phyloP scores from a whole-genome alignment of 1,140 invertebrate species.

The Neodiprion pinetum region DNA sequence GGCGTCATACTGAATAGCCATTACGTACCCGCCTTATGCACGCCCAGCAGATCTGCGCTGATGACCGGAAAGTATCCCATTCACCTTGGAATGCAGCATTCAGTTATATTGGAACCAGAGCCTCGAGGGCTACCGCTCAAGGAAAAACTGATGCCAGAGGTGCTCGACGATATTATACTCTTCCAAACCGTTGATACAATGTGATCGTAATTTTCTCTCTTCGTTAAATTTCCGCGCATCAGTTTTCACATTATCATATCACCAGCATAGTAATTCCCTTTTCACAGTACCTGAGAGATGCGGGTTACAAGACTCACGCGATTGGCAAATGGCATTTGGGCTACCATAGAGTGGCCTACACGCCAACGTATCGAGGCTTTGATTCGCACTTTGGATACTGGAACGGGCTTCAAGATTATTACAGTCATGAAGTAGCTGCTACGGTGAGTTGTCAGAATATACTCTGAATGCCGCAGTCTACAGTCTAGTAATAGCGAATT shows the following conservation, averaged over 20 bases:
- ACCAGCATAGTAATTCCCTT: conserved; percentile 1
- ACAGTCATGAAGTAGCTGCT: conserved; percentile 70
- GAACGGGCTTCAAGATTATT: conserved; percentile 85
- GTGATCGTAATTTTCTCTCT: too few species aligned
- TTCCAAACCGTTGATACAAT: too few species aligned
- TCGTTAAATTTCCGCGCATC: neutral
- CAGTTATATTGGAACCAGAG: conserved; percentile 75
- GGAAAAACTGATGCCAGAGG: conserved; percentile 76
- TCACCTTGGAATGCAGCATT: conserved; percentile 80
- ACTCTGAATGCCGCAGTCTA: too few species aligned
- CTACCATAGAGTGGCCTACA: conserved; percentile 72
- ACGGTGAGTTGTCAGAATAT: conserved; percentile 54
- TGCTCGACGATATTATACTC: conserved; percentile 13
- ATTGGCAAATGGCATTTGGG: conserved; percentile 95
- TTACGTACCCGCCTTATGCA: conserved; percentile 80
- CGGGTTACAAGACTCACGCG: conserved; percentile 82
- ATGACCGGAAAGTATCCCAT: conserved; percentile 86
- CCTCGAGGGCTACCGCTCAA: conserved; percentile 76
- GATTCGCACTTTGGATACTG: conserved; percentile 86
- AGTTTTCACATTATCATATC: neutral
- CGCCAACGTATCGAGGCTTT: conserved; percentile 83
- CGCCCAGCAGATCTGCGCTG: conserved; percentile 78
- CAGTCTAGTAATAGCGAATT: neutral
- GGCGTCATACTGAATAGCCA: conserved; percentile 79
- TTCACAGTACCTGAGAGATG: conserved; percentile 68